Evolutionary conservation across 2,888 invertebrate species (phyloP), one percentile per base, ranked within the genome.

Genomic region (Folsomia manolachei): DNA sequence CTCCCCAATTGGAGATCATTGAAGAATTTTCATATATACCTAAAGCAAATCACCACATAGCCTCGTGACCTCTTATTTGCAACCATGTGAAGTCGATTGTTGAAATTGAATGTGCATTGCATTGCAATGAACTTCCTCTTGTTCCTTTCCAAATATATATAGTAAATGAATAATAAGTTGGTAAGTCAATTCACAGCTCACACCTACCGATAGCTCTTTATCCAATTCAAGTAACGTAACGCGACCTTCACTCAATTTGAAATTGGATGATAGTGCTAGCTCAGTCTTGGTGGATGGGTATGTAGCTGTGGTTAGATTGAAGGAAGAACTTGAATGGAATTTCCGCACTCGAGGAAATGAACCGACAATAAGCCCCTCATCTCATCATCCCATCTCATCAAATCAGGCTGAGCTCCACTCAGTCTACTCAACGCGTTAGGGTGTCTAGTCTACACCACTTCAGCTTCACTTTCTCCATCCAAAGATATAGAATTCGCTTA

Each of bases 281-380:
- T 14, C 39, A 14, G 39, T 39, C 39, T 39, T 39, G 7, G 7
- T 4, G 14, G 39, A 39, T 39, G 4, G 39, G 39, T n/a, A n/a
- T 51, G 51, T 51, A 51, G 51, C 18, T 51, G 9, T 9, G 51
- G 9, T 51, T 51, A 21, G 56, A 56, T 56, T 56, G 56, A 56
- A 56, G 21, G 23, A 63, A 52, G 21, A 62, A 51, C 27, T 24
- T 70, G 63, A 70, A 70, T 63, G 70, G 63, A 70, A 63, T 70
- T 70, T 69, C 69, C 69, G 63, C 62, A 70, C 63, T 70, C 53
- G 53, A 70, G 70, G 70, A 70, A 70, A 70, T 70, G 63, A 70
- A 70, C 63, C 70, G 70, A 70, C 70, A 70, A 70, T 63, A 70
- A 70, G 70, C 63, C 51, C 52, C 53, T 63, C 63, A 63, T 70